Evolutionary conservation across 2,888 invertebrate species (phyloP), one percentile per base, ranked within the genome.

Genomic region (Phalera bucephala): DNA sequence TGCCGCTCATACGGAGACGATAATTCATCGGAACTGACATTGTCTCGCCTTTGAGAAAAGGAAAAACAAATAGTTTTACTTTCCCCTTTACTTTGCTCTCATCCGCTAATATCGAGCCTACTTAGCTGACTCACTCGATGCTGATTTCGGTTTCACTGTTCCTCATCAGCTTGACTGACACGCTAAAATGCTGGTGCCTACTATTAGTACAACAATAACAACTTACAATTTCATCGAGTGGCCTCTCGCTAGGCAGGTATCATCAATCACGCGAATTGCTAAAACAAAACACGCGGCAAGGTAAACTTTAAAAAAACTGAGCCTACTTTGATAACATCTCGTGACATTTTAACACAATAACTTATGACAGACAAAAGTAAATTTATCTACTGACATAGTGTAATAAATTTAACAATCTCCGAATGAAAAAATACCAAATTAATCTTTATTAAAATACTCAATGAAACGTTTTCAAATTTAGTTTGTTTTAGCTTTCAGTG

Each of bases 31-130:
- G 61, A 54, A 59, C 60, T 60, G 55, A 49, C 56, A 67, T 77
- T 80, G 72, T 80, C 68, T 75, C 61, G 69, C 39, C 44, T 50
- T 48, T 45, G 68, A 61, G 68, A 73, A 81, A 76, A 80, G 68
- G 78, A 81, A 82, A 86, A 86, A 83, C 81, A 88, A 86, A 87
- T 76, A 85, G 68, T 72, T 77, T 79, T 64, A 87, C 88, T 89
- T 89, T 88, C 88, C 84, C 86, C 85, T 85, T 78, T 79, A 78
- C 72, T 83, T 81, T 63, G 63, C 81, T 83, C 51, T 57, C 67
- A 74, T 73, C 73, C 76, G 86, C 82, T 85, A 86, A 88, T 86
- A 74, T 73, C 49, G 69, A 67, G 70, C 75, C 74, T 72, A 72
- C 77, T 74, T 74, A 72, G 76, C 72, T 82, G 86, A 85, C 76